Evolutionary conservation across 2,888 invertebrate species (phyloP), one percentile per base, ranked within the genome.

Genomic region (Drosophila imparisetae): DNA sequence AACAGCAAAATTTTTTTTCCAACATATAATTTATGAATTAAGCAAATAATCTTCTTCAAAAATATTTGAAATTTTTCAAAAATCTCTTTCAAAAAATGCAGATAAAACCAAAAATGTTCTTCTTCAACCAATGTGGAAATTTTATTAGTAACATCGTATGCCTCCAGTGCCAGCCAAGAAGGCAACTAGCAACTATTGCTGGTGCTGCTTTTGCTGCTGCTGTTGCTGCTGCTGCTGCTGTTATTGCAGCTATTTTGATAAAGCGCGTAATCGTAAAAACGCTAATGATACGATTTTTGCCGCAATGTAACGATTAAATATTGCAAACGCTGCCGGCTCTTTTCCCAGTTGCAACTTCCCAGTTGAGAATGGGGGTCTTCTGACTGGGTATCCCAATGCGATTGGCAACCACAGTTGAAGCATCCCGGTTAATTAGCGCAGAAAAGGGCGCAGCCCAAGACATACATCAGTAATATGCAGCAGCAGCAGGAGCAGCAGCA

Each of bases 221-320:
- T 30, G 30, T 52, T 48, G 36, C 30, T 11, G 32, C 11, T 34
- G 48, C 8, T 64, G 73, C n/a, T 34, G 48, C 8, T 64, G 57
- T 32, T 58, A 72, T 58, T 71, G 80, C 63, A 73, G 79, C 77
- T 81, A 73, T 81, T 86, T 78, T 86, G 89, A 86, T 86, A 90
- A 86, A 86, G 90, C 90, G 86, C 86, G 79, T 89, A 90, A 89
- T 91, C 89, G 73, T 86, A 84, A 82, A 89, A 91, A 86, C 85
- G 81, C 87, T 91, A 89, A 89, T 90, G 91, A 89, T 89, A 89
- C 89, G 76, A 90, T 89, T 91, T 86, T 68, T 82, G 80, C 80
- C 66, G 82, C 81, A 75, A 88, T 91, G 75, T 79, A 73, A 90
- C 90, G 86, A 90, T 90, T 90, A 80, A 90, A 82, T 86, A 83